phyloP scores from a whole-genome alignment of 2,888 invertebrate species.

The Megastigmus dorsalis region DNA sequence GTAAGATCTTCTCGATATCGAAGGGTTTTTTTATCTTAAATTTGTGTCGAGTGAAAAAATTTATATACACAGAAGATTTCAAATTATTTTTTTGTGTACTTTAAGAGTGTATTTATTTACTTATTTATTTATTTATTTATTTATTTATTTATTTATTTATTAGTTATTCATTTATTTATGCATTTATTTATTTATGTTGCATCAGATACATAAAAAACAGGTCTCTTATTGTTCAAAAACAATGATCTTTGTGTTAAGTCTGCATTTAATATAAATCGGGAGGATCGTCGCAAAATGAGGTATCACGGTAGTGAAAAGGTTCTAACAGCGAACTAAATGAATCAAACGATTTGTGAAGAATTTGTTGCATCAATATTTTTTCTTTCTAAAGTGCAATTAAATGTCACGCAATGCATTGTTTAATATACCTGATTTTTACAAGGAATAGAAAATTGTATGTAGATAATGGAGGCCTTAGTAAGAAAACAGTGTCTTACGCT shows the following conservation, averaged over 20 bases:
- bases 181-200: slow-evolving; percentile 52
- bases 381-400: too few relatives aligned
- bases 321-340: background rate
- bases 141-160: slow-evolving; percentile 11
- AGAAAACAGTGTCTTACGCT: slow-evolving; percentile 45
- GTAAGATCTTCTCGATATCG: background rate
- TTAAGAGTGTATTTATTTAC: slow-evolving; percentile 7
- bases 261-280: slow-evolving; percentile 32
- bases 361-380: too few relatives aligned
- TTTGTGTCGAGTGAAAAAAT: slow-evolving; percentile 24
- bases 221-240: slow-evolving; percentile 3
- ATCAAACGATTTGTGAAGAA: too few relatives aligned
- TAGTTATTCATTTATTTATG: slow-evolving; percentile 40
- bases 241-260: background rate
- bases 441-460: background rate
- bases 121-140: slow-evolving; percentile 33
- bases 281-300: slow-evolving; percentile 5
- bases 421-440: background rate
- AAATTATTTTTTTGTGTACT: slow-evolving; percentile 4
- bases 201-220: background rate
- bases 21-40: background rate
- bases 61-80: background rate
- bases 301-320: background rate
- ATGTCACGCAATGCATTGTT: too few relatives aligned
- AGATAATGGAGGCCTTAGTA: slow-evolving; percentile 50